Conservation (phyloP, 2,113 vertebrate genomes). For the Pelecanoides urinatrix region DNA sequence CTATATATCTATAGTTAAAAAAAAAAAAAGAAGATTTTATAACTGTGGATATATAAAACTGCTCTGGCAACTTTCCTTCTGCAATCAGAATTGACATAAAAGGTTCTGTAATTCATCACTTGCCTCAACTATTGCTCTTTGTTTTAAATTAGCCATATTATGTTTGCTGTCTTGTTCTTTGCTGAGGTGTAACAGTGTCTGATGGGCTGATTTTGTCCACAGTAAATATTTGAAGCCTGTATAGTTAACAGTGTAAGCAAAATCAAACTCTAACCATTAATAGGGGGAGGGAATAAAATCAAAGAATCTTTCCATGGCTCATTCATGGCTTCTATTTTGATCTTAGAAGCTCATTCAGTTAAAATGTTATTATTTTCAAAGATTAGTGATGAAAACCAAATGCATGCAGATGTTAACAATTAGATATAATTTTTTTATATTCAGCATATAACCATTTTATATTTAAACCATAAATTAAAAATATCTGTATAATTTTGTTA, state of each 20-base stretch:
- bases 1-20: neutral
- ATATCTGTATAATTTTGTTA: neutral
- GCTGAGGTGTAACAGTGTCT: neutral
- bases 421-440: neutral
- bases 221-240: neutral
- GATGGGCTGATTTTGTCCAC: neutral
- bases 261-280: neutral
- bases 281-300: neutral
- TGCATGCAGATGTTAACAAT: neutral
- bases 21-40: neutral
- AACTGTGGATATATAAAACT: neutral
- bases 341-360: neutral
- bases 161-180: neutral
- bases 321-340: neutral
- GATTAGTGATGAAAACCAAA: neutral
- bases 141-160: neutral
- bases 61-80: neutral
- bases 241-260: neutral
- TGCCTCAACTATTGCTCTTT: neutral
- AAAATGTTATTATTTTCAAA: neutral
- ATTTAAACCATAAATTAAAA: neutral
- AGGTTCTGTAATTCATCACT: neutral
- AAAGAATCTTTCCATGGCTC: neutral
- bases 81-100: neutral
- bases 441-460: neutral